These are phyloP conservation scores for Poliocrania exsul DNA, from an alignment of 2,797 vertebrate genomes.

Conservation along the genomic window DNA sequence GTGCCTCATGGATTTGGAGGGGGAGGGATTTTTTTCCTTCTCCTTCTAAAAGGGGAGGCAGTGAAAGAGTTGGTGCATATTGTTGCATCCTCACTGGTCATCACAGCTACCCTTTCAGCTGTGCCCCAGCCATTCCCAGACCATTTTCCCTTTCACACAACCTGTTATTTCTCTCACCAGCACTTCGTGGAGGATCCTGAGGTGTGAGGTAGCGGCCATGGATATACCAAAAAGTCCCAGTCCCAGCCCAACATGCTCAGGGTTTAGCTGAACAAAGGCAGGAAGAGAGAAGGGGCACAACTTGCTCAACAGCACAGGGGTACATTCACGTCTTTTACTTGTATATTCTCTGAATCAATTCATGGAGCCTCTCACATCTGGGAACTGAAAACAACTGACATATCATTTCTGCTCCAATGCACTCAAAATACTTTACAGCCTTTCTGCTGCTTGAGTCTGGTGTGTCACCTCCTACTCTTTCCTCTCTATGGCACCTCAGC, in stretches of 20 bases:
- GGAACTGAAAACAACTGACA: slow-evolving; percentile 5
- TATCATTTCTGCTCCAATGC: background rate
- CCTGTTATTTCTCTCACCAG: background rate
- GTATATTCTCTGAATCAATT: background rate
- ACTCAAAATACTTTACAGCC: slow-evolving; percentile 10
- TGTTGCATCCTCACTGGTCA: background rate
- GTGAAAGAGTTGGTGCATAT: background rate
- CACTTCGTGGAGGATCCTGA: background rate
- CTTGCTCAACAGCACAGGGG: background rate
- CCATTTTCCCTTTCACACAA: background rate
- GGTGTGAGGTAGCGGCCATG: background rate
- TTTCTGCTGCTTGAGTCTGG: background rate
- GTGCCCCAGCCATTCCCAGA: background rate
- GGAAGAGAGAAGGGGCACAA: background rate
- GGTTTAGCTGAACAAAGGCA: slow-evolving; percentile 8
- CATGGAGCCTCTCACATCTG: background rate
- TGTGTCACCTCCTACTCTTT: background rate
- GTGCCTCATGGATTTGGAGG: background rate
- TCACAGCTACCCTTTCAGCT: background rate
- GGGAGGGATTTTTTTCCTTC: background rate
- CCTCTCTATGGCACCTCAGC: background rate
- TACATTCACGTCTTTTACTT: background rate
- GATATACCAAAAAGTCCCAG: background rate
- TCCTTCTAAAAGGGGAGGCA: background rate
- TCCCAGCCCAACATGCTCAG: background rate